Percentiles rank a stretch among this genome's conserved stretches.
These are phyloP conservation scores for Galago senegalensis DNA, from an alignment of 2,797 vertebrate species.

Conservation along the genomic window DNA sequence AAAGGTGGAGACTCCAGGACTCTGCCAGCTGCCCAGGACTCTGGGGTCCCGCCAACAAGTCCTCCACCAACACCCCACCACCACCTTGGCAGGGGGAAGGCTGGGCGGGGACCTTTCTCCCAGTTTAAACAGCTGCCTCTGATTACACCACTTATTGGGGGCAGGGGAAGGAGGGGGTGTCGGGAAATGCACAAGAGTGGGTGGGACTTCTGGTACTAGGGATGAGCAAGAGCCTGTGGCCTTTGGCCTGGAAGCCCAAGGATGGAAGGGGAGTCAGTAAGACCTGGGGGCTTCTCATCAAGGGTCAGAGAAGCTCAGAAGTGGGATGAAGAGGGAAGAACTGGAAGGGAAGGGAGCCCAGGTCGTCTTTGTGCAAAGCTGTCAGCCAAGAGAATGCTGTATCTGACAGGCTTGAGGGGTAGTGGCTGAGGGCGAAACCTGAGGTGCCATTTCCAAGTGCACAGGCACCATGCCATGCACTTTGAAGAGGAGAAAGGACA, in stretches of 20 bases:
- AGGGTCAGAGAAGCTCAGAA: not conserved
- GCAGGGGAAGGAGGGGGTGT: conserved; percentile 65
- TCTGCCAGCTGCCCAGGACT: conserved; percentile 52
- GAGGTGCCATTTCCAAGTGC: not conserved
- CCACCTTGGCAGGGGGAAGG: conserved; percentile 66
- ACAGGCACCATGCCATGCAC: not conserved
- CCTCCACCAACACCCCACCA: conserved; percentile 9
- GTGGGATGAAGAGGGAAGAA: not conserved
- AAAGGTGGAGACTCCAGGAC: conserved; percentile 37
- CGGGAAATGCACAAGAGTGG: conserved; percentile 72
- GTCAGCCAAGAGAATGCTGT: not conserved
- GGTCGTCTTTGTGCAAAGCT: not conserved
- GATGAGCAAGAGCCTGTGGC: conserved; percentile 64
- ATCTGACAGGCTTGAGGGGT: not conserved
- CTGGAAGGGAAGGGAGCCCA: not conserved
- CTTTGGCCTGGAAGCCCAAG: conserved; percentile 74
- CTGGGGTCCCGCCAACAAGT: conserved; percentile 64
- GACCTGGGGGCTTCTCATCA: conserved; percentile 7
- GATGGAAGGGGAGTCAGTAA: not conserved
- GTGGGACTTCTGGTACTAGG: conserved; percentile 71
- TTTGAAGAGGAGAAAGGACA: not conserved
- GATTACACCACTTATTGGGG: conserved; percentile 84
- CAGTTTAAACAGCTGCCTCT: conserved; percentile 85
- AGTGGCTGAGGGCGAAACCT: not conserved
- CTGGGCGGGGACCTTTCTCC: conserved; percentile 83